phyloP scores from a whole-genome alignment of 2,888 invertebrate species.

The Encarsia formosa region DNA sequence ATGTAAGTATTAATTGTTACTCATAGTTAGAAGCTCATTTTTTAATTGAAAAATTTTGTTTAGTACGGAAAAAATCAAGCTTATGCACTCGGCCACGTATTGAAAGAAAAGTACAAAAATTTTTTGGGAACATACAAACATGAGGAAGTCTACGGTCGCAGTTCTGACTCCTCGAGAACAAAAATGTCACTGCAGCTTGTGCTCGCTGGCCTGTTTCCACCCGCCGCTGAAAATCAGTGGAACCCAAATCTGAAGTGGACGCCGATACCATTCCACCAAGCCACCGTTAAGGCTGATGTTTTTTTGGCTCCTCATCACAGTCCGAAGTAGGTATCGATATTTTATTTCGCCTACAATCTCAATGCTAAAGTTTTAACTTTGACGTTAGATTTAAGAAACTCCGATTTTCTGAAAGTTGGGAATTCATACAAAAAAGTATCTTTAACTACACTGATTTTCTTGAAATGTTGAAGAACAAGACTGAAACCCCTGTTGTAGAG shows the following conservation, averaged over 20 bases:
- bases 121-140: slow-evolving; percentile 44
- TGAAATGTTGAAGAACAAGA: neutral
- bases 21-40: neutral
- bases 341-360: too few relatives aligned
- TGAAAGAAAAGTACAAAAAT: slow-evolving; percentile 51
- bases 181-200: slow-evolving; percentile 67
- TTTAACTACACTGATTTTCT: neutral
- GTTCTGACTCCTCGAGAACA: slow-evolving; percentile 67
- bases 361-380: too few relatives aligned
- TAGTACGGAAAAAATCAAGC: slow-evolving; percentile 56
- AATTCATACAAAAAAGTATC: neutral
- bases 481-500: neutral
- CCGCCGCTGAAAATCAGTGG: slow-evolving; percentile 55
- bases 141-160: neutral
- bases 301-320: neutral
- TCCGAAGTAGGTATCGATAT: neutral
- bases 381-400: too few relatives aligned
- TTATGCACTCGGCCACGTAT: slow-evolving; percentile 51
- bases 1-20: neutral
- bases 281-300: neutral
- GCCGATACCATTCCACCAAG: slow-evolving; percentile 51
- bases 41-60: neutral
- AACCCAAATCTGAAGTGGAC: slow-evolving; percentile 59
- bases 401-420: too few relatives aligned
- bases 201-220: slow-evolving; percentile 64